Evolutionary conservation across 2,113 vertebrate species (phyloP).

Genomic region (Recurvirostra avosetta): DNA sequence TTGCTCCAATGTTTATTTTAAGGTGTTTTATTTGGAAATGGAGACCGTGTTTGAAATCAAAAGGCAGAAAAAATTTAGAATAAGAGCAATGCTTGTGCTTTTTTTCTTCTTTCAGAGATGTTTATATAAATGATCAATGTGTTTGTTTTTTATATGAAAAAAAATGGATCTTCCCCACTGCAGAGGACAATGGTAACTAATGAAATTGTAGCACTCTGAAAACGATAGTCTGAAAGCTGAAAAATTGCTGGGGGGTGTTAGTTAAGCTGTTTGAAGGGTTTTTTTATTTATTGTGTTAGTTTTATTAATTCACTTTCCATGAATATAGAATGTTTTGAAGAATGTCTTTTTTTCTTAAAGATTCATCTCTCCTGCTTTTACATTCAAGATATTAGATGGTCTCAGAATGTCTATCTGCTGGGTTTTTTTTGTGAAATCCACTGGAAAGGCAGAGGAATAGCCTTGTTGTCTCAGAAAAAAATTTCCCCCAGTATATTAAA

Average conservation of each 20-base stretch:
- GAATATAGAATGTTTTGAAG: background rate
- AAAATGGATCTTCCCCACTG: background rate
- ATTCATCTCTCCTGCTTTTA: background rate
- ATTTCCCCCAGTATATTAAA: background rate
- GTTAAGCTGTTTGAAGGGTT: background rate
- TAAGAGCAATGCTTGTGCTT: background rate
- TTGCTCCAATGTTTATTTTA: background rate
- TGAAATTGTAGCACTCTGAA: background rate
- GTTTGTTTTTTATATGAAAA: background rate
- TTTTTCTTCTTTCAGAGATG: background rate
- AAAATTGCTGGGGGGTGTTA: background rate
- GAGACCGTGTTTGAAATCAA: background rate
- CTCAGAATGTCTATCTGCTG: background rate
- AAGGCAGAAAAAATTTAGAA: background rate
- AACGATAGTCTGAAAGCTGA: background rate
- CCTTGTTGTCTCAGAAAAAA: background rate
- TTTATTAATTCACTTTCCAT: background rate
- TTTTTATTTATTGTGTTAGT: background rate
- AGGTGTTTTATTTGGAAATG: background rate
- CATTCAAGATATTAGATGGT: background rate
- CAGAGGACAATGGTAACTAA: background rate
- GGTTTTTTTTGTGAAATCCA: background rate
- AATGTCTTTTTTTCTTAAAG: background rate
- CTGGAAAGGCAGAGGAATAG: background rate
- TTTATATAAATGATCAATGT: background rate